A percentile compares a stretch with the other conserved stretches of the same genome.
These are phyloP conservation scores for Gadopsis marmoratus DNA, from an alignment of 2,797 vertebrate genomes.

Conservation along the genomic window DNA sequence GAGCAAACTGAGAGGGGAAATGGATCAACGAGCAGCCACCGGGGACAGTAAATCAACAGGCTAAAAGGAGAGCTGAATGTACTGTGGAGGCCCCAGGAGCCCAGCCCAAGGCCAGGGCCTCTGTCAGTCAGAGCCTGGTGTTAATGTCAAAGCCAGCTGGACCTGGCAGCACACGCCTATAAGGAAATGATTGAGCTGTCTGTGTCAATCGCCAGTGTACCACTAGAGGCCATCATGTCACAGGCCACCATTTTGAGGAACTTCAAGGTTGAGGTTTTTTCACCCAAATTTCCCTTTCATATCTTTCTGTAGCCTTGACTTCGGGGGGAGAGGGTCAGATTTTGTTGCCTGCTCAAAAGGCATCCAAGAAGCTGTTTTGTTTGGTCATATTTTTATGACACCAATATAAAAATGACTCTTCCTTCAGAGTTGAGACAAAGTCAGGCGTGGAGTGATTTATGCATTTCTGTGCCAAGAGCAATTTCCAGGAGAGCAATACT, in stretches of 20 bases:
- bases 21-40: slow-evolving; percentile 86
- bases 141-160: slow-evolving; percentile 91
- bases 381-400: slow-evolving; percentile 53
- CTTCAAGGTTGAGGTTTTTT: slow-evolving; percentile 53
- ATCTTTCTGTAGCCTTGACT: slow-evolving; percentile 49
- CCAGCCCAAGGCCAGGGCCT: slow-evolving; percentile 88
- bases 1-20: slow-evolving; percentile 90
- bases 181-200: slow-evolving; percentile 88
- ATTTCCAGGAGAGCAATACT: slow-evolving; percentile 34
- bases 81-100: slow-evolving; percentile 85
- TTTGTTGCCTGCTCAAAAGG: slow-evolving; percentile 41
- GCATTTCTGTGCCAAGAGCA: slow-evolving; percentile 29
- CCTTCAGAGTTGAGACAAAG: slow-evolving; percentile 28
- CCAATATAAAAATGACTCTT: slow-evolving; percentile 58
- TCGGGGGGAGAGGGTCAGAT: slow-evolving; percentile 43
- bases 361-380: slow-evolving; percentile 48
- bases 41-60: slow-evolving; percentile 90
- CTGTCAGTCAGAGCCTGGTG: slow-evolving; percentile 86
- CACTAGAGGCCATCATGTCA: slow-evolving; percentile 91
- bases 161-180: slow-evolving; percentile 80
- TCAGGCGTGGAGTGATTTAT: slow-evolving; percentile 51
- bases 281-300: slow-evolving; percentile 42
- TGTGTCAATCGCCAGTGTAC: slow-evolving; percentile 86
- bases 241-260: slow-evolving; percentile 72
- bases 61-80: slow-evolving; percentile 89